A percentile compares a stretch with the other conserved stretches of the same genome.
Evolutionary conservation across 2,888 invertebrate species (phyloP).

Genomic region (Eilema caniola): DNA sequence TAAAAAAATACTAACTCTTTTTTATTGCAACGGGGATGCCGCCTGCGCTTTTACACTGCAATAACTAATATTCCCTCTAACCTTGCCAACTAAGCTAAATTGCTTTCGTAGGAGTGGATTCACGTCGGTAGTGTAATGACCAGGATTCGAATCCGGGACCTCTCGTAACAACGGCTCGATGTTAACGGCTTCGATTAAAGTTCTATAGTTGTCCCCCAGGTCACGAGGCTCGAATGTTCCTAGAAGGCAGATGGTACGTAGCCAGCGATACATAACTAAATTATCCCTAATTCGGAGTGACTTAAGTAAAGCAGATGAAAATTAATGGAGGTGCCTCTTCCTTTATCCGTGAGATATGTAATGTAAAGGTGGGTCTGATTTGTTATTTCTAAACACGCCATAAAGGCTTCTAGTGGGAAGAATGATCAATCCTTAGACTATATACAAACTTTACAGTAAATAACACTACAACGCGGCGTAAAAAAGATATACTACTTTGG

Average conservation of each 20-base stretch:
- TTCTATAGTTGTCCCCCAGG: background rate
- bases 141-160: no score
- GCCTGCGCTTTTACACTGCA: no score
- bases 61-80: no score
- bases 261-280: slow-evolving; percentile 57
- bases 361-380: slow-evolving; percentile 59
- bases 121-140: no score
- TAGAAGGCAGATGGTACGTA: slow-evolving; percentile 34
- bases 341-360: slow-evolving; percentile 50
- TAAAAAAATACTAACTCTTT: no score
- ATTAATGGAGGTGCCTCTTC: slow-evolving; percentile 63
- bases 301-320: slow-evolving; percentile 68
- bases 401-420: slow-evolving; percentile 51
- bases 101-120: no score
- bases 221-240: slow-evolving; percentile 38
- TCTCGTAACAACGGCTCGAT: no score
- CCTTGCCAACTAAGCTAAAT: no score
- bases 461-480: no score
- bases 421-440: slow-evolving; percentile 46
- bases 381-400: slow-evolving; percentile 66
- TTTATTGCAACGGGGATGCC: no score
- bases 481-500: no score
- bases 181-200: background rate
- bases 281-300: slow-evolving; percentile 62
- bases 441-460: no score